Conservation (phyloP, 2,113 vertebrate genomes). For the Neodon shergylaensis region DNA sequence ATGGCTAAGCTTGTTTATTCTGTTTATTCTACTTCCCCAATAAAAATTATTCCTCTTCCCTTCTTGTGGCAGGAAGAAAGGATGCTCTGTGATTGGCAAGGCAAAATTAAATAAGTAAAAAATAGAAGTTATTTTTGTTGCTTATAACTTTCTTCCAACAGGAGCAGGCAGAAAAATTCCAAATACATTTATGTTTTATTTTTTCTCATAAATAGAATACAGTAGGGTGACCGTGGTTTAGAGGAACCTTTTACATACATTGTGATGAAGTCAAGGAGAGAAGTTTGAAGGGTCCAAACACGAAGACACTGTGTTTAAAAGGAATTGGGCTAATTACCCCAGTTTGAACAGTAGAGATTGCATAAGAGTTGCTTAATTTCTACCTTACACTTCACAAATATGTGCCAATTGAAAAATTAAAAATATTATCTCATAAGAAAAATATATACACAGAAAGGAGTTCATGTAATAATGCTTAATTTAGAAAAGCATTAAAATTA, state of each 20-base stretch:
- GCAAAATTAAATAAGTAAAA: neutral
- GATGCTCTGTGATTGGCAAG: neutral
- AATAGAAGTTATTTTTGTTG: constrained; percentile 34
- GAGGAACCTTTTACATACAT: neutral
- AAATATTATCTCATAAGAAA: neutral
- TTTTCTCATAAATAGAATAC: neutral
- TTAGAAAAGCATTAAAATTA: neutral
- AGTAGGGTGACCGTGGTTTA: neutral
- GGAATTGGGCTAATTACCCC: neutral
- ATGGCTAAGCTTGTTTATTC: neutral
- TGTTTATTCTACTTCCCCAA: neutral
- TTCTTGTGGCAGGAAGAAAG: neutral
- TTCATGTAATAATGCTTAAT: neutral
- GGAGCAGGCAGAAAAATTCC: neutral
- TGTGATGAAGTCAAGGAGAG: no score
- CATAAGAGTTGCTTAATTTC: neutral
- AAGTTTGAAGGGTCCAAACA: neutral
- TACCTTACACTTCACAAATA: neutral
- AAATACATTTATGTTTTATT: neutral
- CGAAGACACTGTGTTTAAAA: neutral
- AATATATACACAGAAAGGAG: neutral
- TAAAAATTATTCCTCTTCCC: neutral
- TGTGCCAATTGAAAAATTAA: neutral
- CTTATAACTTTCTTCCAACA: constrained; percentile 26
- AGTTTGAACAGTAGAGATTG: neutral